Evolutionary conservation across 1,140 invertebrate genomes (phyloP).

Genomic region (Lepidotrigona ventralis): DNA sequence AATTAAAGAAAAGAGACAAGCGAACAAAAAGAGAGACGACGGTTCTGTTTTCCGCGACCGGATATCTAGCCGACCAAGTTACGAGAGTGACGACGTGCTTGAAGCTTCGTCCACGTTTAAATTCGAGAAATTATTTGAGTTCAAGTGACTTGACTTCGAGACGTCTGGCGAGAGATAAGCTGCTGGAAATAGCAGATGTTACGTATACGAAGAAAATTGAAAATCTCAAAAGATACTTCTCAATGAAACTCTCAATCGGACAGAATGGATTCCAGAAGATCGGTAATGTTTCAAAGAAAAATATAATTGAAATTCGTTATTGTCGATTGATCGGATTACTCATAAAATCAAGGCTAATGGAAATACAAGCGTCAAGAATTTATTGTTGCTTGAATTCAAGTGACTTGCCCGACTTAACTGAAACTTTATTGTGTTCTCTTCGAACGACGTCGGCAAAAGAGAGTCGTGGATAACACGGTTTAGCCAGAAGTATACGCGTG

Average conservation of each 20-base stretch:
- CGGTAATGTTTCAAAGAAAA: not conserved
- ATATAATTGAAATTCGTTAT: no score
- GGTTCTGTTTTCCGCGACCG: not conserved
- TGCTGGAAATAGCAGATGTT: not conserved
- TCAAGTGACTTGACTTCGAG: not conserved
- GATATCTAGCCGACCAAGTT: not conserved
- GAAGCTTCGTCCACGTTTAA: not conserved
- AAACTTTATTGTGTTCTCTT: not conserved
- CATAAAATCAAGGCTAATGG: not conserved
- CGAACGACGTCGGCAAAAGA: not conserved
- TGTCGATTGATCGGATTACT: not conserved
- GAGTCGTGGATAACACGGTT: not conserved
- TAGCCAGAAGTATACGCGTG: slow-evolving; percentile 11
- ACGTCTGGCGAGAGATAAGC: not conserved
- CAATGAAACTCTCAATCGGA: not conserved
- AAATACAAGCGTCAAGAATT: not conserved
- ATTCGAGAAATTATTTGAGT: not conserved
- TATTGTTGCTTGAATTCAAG: not conserved
- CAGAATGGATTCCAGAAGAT: not conserved
- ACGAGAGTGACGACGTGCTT: not conserved
- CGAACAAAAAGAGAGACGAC: not conserved
- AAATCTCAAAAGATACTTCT: no score
- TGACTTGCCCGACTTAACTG: not conserved
- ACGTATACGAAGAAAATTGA: not conserved
- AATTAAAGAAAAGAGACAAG: slow-evolving; percentile 6